Conservation (phyloP, 2,113 vertebrate genomes). For the Bostrychus sinensis region DNA sequence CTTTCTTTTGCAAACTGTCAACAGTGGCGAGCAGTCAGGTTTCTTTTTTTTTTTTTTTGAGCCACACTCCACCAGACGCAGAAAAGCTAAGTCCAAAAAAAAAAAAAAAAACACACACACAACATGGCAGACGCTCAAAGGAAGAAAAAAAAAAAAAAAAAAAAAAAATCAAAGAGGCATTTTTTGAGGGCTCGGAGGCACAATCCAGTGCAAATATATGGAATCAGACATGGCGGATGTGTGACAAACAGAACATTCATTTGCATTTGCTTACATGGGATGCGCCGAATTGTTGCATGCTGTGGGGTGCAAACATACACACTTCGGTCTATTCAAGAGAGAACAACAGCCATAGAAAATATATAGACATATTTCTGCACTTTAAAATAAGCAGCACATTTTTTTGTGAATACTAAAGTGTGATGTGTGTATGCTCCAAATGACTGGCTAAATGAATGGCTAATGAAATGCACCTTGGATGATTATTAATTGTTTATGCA, state of each 20-base stretch:
- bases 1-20: conserved; percentile 48
- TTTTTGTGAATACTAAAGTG: conserved; percentile 1
- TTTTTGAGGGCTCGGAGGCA: conserved; percentile 50
- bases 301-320: conserved; percentile 21
- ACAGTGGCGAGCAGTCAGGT: conserved; percentile 14
- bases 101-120: conserved; percentile 13
- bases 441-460: too few species aligned
- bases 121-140: not conserved
- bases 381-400: not conserved
- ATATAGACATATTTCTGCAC: too few species aligned
- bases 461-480: not conserved
- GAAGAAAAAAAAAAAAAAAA: conserved; percentile 21
- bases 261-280: conserved; percentile 34
- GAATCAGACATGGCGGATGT: conserved; percentile 48
- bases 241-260: conserved; percentile 54
- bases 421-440: too few species aligned
- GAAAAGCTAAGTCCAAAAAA: conserved; percentile 15
- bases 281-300: conserved; percentile 27
- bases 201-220: conserved; percentile 41
- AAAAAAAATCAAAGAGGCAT: conserved; percentile 64
- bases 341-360: not conserved
- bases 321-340: conserved; percentile 14
- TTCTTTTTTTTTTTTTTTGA: conserved; percentile 20
- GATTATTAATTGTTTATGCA: conserved; percentile 23
- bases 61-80: conserved; percentile 37